A percentile compares a stretch with the other conserved stretches of the same genome.
Evolutionary conservation across 2,113 vertebrate genomes (phyloP).

Genomic region (Nannobrachium achirus): DNA sequence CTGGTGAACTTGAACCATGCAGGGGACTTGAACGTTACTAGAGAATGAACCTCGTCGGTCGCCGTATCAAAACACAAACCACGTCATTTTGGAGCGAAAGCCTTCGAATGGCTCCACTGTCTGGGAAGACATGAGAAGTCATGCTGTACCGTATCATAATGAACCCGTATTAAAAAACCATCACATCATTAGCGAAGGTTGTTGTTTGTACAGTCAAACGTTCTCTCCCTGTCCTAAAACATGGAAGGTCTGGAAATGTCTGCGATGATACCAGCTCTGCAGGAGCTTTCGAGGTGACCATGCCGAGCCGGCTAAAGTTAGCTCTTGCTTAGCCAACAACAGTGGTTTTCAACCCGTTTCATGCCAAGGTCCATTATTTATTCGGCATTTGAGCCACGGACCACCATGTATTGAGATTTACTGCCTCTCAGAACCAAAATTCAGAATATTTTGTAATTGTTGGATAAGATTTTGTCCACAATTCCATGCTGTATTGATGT

Average conservation of each 20-base stretch:
- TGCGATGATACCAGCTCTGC: slow-evolving; percentile 94
- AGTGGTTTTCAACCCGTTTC: neutral
- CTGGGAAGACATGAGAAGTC: neutral
- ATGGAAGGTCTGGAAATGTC: slow-evolving; percentile 91
- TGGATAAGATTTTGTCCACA: too few species aligned
- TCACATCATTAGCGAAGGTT: neutral
- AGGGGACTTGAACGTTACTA: too few species aligned
- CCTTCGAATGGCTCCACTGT: slow-evolving; percentile 51
- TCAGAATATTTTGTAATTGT: too few species aligned
- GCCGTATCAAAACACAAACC: slow-evolving; percentile 56
- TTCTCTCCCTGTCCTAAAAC: neutral
- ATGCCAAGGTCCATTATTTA: neutral
- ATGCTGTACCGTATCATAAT: neutral
- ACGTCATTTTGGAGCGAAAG: slow-evolving; percentile 70
- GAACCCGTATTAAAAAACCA: neutral
- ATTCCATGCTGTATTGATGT: too few species aligned
- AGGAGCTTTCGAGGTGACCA: slow-evolving; percentile 88
- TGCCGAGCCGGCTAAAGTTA: slow-evolving; percentile 21
- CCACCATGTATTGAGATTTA: too few species aligned
- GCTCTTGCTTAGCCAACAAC: slow-evolving; percentile 13
- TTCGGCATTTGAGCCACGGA: too few species aligned
- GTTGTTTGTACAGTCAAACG: neutral
- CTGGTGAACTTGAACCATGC: too few species aligned
- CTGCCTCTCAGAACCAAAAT: too few species aligned
- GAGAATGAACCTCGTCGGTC: slow-evolving; percentile 26